Evolutionary conservation across 2,113 vertebrate species (phyloP).

Genomic region (Sylvilagus bachmani): DNA sequence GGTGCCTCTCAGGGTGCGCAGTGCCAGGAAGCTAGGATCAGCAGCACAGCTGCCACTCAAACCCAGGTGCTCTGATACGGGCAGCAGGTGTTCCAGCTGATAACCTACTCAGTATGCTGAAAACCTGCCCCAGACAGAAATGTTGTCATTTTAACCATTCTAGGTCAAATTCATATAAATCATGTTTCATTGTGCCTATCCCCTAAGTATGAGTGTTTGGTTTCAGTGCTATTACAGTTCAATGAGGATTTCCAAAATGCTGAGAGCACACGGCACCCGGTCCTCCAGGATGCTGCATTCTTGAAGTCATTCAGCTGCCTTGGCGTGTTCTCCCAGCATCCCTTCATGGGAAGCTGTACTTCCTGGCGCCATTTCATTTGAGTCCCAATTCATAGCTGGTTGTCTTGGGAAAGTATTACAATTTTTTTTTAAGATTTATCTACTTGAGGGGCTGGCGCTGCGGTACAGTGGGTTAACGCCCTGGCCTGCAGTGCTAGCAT

Average conservation of each 20-base stretch:
- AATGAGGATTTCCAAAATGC: neutral
- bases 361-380: neutral
- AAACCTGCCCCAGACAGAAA: neutral
- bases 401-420: neutral
- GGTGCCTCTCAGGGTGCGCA: too few relatives aligned
- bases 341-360: neutral
- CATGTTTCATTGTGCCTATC: neutral
- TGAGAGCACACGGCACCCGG: too few relatives aligned
- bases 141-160: neutral
- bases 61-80: too few relatives aligned
- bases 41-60: too few relatives aligned
- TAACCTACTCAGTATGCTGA: too few relatives aligned
- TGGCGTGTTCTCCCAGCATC: fast-evolving
- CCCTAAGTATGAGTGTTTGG: neutral
- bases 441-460: too few relatives aligned
- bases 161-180: neutral
- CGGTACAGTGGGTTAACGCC: too few relatives aligned
- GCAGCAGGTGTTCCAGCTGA: too few relatives aligned
- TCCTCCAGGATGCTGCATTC: too few relatives aligned
- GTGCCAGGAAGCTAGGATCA: too few relatives aligned
- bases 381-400: neutral
- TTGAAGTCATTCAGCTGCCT: fast-evolving
- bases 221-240: neutral
- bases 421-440: too few relatives aligned
- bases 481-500: too few relatives aligned